Base-by-base conservation (phyloP, 1,140 invertebrate species). In the Drosophila kanapiae region DNA sequence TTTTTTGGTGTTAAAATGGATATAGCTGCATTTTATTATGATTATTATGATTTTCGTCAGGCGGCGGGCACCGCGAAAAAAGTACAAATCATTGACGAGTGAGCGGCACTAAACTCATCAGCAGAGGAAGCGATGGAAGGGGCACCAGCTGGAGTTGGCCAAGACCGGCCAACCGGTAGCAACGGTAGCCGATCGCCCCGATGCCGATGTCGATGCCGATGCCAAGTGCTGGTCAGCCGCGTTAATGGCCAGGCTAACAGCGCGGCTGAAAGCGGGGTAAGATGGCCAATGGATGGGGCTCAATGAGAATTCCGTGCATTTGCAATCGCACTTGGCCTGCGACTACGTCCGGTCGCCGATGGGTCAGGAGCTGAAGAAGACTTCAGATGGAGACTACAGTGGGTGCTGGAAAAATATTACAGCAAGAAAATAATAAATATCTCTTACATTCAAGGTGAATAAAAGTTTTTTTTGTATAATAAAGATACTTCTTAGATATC, bases 21-120 rank as follows among this genome's bases (percentile, higher is more conserved):
- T 81, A 90, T 90, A 90, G 85, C 85, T 82, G 85, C 81, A 78
- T 90, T 90, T 90, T 90, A 90, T 90, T 90, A 90, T 90, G 85
- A 90, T 90, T 90, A 90, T 90, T 90, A 90, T 88, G 84, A 88
- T 84, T 90, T 80, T 88, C 72, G 64, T 79, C 85, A 81, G 85
- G 78, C 80, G 69, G 82, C 74, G 65, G 68, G 71, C 58, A 54
- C 10, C 29, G 58, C 13, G 51, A 63, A 51, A 74, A 88, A 79
- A 81, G 75, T 90, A 79, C 78, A 90, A 90, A 90, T 85, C 85
- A 90, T 90, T 72, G 69, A 84, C 75, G 80, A 81, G 64, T 72
- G 72, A 84, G 80, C 80, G 81, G 80, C 81, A 79, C 78, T 82
- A 79, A 90, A 82, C 69, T 90, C 85, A 84, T 85, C 85, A 81